These are phyloP conservation scores for Pogona vitticeps DNA, from an alignment of 2,113 vertebrate species.

Conservation along the genomic window DNA sequence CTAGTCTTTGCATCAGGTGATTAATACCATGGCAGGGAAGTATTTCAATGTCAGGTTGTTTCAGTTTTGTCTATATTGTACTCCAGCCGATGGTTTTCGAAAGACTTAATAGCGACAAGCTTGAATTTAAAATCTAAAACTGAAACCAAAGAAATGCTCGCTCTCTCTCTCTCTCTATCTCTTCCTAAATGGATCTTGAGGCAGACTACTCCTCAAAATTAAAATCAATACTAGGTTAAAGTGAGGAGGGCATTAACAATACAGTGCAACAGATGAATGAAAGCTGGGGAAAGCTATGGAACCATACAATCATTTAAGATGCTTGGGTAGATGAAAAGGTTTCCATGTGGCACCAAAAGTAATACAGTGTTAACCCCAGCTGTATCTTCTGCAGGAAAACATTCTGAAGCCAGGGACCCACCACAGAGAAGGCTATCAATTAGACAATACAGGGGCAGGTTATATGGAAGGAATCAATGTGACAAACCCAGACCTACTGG, in stretches of 20 bases:
- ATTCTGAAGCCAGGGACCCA: background rate
- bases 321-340: background rate
- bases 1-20: slow-evolving; percentile 32
- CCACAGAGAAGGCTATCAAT: background rate
- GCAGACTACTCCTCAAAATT: background rate
- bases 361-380: background rate
- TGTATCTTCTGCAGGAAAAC: background rate
- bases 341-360: background rate
- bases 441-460: background rate
- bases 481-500: too few relatives aligned
- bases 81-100: slow-evolving; percentile 53
- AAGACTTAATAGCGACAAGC: slow-evolving; percentile 57
- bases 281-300: background rate
- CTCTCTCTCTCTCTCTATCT: background rate
- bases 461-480: too few relatives aligned
- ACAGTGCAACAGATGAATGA: background rate
- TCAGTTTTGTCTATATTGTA: slow-evolving; percentile 48
- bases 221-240: background rate
- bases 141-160: slow-evolving; percentile 36
- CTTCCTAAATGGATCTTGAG: background rate
- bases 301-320: background rate
- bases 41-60: slow-evolving; percentile 48
- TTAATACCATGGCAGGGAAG: slow-evolving; percentile 38
- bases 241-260: background rate
- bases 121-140: slow-evolving; percentile 44